phyloP scores from a whole-genome alignment of 2,888 invertebrate genomes.

The Drosophila sordidapex region DNA sequence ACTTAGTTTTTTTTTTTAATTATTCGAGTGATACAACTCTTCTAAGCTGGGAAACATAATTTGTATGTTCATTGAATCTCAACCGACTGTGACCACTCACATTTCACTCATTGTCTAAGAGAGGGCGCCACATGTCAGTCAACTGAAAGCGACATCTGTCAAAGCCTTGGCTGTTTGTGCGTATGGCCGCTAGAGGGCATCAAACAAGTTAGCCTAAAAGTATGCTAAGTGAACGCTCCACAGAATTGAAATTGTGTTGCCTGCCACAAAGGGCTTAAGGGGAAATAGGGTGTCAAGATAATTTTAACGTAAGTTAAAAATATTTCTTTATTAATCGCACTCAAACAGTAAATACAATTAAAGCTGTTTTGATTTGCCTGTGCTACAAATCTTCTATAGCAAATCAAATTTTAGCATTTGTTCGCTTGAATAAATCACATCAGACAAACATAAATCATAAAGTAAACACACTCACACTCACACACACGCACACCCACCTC shows the following conservation, averaged over 20 bases:
- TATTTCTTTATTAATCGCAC: not conserved
- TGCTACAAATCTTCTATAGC: slow-evolving; percentile 60
- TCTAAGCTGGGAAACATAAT: not conserved
- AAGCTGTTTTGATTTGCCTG: slow-evolving; percentile 33
- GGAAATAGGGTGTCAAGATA: not conserved
- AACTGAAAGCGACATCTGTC: slow-evolving; percentile 65
- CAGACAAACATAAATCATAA: slow-evolving; percentile 82
- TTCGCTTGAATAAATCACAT: slow-evolving; percentile 82
- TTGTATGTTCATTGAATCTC: not conserved
- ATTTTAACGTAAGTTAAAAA: not conserved
- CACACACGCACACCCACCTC: slow-evolving; percentile 19
- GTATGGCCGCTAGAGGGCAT: slow-evolving; percentile 32
- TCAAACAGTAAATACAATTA: slow-evolving; percentile 37
- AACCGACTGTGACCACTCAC: slow-evolving; percentile 1
- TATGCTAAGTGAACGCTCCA: slow-evolving; percentile 23
- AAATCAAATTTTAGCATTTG: slow-evolving; percentile 76
- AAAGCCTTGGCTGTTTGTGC: slow-evolving; percentile 23
- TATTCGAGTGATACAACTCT: not conserved
- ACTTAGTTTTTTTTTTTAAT: not conserved
- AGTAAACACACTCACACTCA: slow-evolving; percentile 56
- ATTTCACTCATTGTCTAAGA: slow-evolving; percentile 31
- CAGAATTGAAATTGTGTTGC: not conserved
- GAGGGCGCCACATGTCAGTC: slow-evolving; percentile 56
- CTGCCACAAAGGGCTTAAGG: not conserved
- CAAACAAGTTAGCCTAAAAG: slow-evolving; percentile 18